Base-by-base conservation (phyloP, 2,113 vertebrate species). In the Nesospiza acunhae region DNA sequence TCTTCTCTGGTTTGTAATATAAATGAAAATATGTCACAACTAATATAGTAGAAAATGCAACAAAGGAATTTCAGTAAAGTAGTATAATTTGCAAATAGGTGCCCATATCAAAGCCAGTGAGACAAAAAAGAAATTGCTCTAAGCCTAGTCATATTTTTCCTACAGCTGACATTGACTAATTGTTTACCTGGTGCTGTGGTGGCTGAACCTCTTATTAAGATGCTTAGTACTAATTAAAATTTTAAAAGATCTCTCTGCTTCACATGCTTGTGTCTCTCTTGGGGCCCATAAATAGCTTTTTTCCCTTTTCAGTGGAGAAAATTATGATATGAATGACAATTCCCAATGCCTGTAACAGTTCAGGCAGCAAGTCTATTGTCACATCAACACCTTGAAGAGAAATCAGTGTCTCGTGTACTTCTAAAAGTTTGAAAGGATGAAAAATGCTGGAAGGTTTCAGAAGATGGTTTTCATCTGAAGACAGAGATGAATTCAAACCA, bases 181-280 rank as follows among this genome's bases (percentile, higher is more conserved):
- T 74, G 6, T 84, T 73, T 80, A 74, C 33, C 21, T 70, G 42
- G 22, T 69, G 33, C 6, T 76, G 42, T 74, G 17, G n/a, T 77
- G 30, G 33, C 27, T 81, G 49, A 55, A 63, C 14, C 19, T 52
- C 35, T 59, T 87, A 53, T 94, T 92, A 74, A 41, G 49, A 69
- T 85, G 37, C 63, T 89, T 73, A 69, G 21, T 66, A 67, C 39
- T 84, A 94, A 87, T 83, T 74, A 94, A 90, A 87, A 64, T 85
- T 76, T 87, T 79, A 19, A 68, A 86, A 90, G 15, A 27, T 47
- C 28, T 68, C 26, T 77, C 22, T 69, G 12, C 24, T 93, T 66
- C 33, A 74, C n/a, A 33, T 31, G 21, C 4, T 9, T 69, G 6
- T n/a, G 7, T 53, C 49, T 86, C 53, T 55, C 33, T 18, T 35